These are phyloP conservation scores for Smittia sp. DNA, from an alignment of 2,888 invertebrate species.

Conservation along the genomic window DNA sequence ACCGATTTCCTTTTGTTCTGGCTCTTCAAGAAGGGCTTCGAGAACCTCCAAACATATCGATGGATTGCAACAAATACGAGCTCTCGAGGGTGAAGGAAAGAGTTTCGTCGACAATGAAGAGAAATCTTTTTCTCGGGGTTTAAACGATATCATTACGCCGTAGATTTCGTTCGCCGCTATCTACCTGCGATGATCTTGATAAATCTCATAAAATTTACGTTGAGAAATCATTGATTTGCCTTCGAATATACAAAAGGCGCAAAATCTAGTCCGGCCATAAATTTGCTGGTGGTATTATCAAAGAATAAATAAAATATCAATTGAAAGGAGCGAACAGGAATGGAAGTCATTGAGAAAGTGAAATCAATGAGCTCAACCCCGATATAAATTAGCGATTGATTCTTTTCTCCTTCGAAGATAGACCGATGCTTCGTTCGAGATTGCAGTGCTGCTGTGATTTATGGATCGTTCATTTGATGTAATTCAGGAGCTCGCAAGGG, in stretches of 20 bases:
- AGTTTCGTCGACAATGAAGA: neutral
- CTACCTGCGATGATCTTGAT: constrained; percentile 41
- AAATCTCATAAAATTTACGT: constrained; percentile 19
- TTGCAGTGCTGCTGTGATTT: neutral
- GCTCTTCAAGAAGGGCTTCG: neutral
- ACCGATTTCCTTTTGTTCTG: neutral
- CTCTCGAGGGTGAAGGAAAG: neutral
- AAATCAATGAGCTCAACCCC: constrained; percentile 35
- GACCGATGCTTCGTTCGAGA: neutral
- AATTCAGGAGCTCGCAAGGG: neutral
- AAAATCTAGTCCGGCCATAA: constrained; percentile 30
- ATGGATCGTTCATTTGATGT: neutral
- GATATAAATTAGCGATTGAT: constrained; percentile 41
- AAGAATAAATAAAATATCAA: constrained; percentile 41
- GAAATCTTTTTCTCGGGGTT: constrained; percentile 22
- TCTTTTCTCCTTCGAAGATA: constrained; percentile 22
- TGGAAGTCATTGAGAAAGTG: constrained; percentile 7
- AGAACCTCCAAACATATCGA: neutral
- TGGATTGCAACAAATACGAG: constrained; percentile 25
- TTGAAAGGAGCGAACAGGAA: constrained; percentile 18
- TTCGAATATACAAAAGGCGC: constrained; percentile 33
- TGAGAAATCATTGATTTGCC: constrained; percentile 25
- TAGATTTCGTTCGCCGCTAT: constrained; percentile 20
- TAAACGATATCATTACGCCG: constrained; percentile 31
- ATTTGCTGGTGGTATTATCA: constrained; percentile 40